Evolutionary conservation across 2,113 vertebrate genomes (phyloP).

Genomic region (Zosterops pallidus): DNA sequence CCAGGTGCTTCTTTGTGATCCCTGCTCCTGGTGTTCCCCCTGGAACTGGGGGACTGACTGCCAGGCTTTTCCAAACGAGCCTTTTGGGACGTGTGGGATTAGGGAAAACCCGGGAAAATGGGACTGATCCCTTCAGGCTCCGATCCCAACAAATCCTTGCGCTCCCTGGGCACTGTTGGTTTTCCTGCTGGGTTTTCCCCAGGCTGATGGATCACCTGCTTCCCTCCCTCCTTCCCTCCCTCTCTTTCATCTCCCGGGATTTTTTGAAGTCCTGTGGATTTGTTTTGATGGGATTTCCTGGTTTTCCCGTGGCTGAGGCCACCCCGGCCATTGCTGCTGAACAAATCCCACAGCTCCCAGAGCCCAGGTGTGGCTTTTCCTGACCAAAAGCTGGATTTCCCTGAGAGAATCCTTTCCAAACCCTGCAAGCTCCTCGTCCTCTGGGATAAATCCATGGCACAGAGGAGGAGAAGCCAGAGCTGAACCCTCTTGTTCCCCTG

Average conservation of each 20-base stretch:
- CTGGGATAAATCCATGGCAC: neutral
- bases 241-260: neutral
- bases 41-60: fast-evolving
- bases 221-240: neutral
- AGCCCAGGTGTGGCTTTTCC: neutral
- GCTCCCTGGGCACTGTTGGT: neutral
- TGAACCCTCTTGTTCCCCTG: neutral
- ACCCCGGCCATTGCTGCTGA: neutral
- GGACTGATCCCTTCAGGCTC: neutral
- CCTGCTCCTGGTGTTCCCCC: neutral
- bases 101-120: neutral
- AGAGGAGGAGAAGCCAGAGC: neutral
- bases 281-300: neutral
- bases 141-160: neutral
- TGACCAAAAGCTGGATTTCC: neutral
- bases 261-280: neutral
- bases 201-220: neutral
- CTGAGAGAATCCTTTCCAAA: neutral
- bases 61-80: neutral
- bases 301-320: neutral
- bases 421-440: neutral
- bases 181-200: fast-evolving
- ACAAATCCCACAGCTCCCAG: neutral
- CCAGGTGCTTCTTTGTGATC: neutral
- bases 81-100: neutral